Conservation (phyloP, 2,113 vertebrate species). For the Scartelaos histophorus region DNA sequence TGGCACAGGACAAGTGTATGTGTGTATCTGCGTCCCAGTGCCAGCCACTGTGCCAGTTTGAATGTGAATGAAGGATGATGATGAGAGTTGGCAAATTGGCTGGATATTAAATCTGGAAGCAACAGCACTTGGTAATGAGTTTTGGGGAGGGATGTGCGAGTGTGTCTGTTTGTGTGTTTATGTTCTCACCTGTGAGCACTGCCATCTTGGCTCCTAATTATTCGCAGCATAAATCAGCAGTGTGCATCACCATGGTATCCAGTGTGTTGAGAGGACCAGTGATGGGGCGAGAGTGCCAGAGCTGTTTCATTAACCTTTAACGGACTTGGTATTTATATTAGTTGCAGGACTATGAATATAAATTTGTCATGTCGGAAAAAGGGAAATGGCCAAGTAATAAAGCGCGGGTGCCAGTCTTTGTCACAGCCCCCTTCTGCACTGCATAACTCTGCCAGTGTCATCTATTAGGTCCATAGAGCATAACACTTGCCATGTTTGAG, state of each 20-base stretch:
- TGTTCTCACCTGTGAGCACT: constrained; percentile 61
- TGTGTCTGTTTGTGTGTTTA: constrained; percentile 39
- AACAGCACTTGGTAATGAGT: constrained; percentile 61
- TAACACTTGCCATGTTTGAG: not conserved
- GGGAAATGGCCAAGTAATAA: constrained; percentile 62
- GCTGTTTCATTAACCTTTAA: constrained; percentile 78
- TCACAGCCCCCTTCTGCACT: not conserved
- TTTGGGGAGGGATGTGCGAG: constrained; percentile 26
- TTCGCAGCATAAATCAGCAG: constrained; percentile 68
- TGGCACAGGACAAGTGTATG: constrained; percentile 24
- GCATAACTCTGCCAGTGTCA: not conserved
- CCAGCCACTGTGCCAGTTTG: constrained; percentile 47
- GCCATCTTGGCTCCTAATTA: constrained; percentile 69
- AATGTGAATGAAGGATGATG: constrained; percentile 54
- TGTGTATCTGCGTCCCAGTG: constrained; percentile 30
- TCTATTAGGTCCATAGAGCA: not conserved
- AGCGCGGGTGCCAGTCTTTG: constrained; percentile 7
- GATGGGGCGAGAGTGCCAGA: constrained; percentile 31
- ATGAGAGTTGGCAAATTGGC: constrained; percentile 57
- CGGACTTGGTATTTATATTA: constrained; percentile 73
- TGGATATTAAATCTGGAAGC: constrained; percentile 55
- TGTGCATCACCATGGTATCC: constrained; percentile 68
- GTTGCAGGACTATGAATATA: constrained; percentile 63
- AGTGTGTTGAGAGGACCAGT: constrained; percentile 14
- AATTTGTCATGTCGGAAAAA: constrained; percentile 57